phyloP scores from a whole-genome alignment of 2,113 vertebrate species.

The Xenopus laevis region DNA sequence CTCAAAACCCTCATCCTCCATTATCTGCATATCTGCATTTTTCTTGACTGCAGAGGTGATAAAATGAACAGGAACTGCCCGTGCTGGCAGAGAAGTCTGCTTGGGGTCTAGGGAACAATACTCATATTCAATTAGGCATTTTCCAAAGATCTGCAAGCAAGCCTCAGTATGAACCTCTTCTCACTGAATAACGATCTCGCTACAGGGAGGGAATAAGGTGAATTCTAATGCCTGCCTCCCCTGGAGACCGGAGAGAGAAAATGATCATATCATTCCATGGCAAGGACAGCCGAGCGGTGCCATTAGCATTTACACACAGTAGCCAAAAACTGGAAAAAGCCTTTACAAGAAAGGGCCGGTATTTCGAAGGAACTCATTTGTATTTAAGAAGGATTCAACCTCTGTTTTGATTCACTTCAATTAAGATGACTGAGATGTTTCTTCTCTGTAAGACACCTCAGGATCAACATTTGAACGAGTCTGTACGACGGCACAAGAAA shows the following conservation, averaged over 20 bases:
- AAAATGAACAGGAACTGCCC: not conserved
- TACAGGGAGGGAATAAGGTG: conserved; percentile 25
- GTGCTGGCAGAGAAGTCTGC: not conserved
- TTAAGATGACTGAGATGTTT: not conserved
- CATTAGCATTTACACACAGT: not conserved
- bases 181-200: conserved; percentile 34
- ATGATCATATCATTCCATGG: conserved; percentile 4
- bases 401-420: not conserved
- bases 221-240: conserved; percentile 25
- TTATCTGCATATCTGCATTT: too few species aligned
- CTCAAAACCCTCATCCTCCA: too few species aligned
- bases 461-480: too few species aligned
- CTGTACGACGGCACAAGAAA: too few species aligned
- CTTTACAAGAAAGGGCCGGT: not conserved
- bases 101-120: conserved; percentile 19
- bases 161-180: conserved; percentile 23
- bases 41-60: not conserved
- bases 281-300: conserved; percentile 18
- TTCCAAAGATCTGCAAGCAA: conserved; percentile 19
- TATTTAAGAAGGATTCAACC: not conserved
- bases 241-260: conserved; percentile 21
- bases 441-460: not conserved
- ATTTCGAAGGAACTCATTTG: not conserved
- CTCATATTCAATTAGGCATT: conserved; percentile 34
- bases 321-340: not conserved